Base-by-base conservation (phyloP, 2,113 vertebrate species). In the Corythoichthys intestinalis region DNA sequence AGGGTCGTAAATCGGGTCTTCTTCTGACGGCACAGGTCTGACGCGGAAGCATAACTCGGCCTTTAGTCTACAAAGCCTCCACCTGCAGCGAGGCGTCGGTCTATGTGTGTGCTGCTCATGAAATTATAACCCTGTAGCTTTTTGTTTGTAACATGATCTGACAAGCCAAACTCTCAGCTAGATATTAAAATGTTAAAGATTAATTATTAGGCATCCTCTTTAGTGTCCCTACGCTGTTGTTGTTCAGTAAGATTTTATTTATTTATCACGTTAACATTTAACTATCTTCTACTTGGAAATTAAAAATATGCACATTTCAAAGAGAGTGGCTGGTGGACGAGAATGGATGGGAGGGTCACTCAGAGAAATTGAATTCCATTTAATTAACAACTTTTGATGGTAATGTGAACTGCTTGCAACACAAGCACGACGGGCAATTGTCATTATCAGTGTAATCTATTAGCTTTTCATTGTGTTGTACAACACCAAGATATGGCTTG, bases 131-230 rank as follows among this genome's bases (percentile, higher is more conserved):
- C 41, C 39, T 41, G 9, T 8, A 8, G 41, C 75, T 83, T 80
- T 85, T 88, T 82, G 78, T 72, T 78, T 67, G 77, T 78, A 80
- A 86, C 71, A 76, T 76, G 78, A 67, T 41, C 73, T 83, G 83
- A 90, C 79, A 65, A 72, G 86, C 74, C 74, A 70, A 83, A 78
- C 77, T 77, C 76, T 76, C 75, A 74, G 69, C 34, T 70, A 53
- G 70, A 70, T 28, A 56, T 56, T 56, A 28, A 56, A 58, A 5
- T 10, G 6, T 15, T 9, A 58, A 58, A 35, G 28, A 75, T 85
- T 72, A 62, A 69, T 86, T 72, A 83, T 8, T 65, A 13, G 4
- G n/a, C n/a, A 38, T 20, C 44, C 17, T 10, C 39, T 44, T n/a
- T 6, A 62, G 39, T 58, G 59, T 70, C 69, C 52, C 69, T 0